Evolutionary conservation across 2,888 invertebrate species (phyloP).

Genomic region (Galerucella pusilla): DNA sequence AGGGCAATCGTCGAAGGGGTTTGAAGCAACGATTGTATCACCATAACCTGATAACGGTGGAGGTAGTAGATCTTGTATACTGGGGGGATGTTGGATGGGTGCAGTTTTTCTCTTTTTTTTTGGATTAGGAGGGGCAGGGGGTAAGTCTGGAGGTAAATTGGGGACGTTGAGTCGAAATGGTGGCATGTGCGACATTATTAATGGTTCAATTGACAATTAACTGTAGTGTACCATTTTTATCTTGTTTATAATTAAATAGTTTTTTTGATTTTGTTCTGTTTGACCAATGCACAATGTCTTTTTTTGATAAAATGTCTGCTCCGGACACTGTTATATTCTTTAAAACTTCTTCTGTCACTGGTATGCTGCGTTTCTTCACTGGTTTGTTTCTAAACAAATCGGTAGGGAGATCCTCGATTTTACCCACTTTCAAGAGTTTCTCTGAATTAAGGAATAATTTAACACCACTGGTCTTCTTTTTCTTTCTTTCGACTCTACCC

Average conservation of each 20-base stretch:
- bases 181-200: slow-evolving; percentile 62
- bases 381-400: slow-evolving; percentile 19
- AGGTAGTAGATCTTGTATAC: slow-evolving; percentile 82
- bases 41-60: slow-evolving; percentile 89
- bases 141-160: slow-evolving; percentile 67
- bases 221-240: slow-evolving; percentile 60
- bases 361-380: slow-evolving; percentile 19
- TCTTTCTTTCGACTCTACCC: slow-evolving; percentile 31
- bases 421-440: slow-evolving; percentile 20
- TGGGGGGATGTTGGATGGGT: slow-evolving; percentile 75
- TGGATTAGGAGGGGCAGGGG: slow-evolving; percentile 83
- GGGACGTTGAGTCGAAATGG: slow-evolving; percentile 64
- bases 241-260: slow-evolving; percentile 35
- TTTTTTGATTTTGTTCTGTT: slow-evolving; percentile 64
- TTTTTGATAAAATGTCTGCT: slow-evolving; percentile 66
- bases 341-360: slow-evolving; percentile 53
- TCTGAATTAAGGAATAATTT: slow-evolving; percentile 49
- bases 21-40: slow-evolving; percentile 93
- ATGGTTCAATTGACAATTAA: slow-evolving; percentile 47
- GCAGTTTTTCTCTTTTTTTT: slow-evolving; percentile 86
- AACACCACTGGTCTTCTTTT: slow-evolving; percentile 40
- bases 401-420: slow-evolving; percentile 50
- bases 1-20: slow-evolving; percentile 94
- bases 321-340: slow-evolving; percentile 64
- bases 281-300: slow-evolving; percentile 68